These are phyloP conservation scores for Atherix ibis DNA, from an alignment of 2,888 invertebrate genomes.

Conservation along the genomic window DNA sequence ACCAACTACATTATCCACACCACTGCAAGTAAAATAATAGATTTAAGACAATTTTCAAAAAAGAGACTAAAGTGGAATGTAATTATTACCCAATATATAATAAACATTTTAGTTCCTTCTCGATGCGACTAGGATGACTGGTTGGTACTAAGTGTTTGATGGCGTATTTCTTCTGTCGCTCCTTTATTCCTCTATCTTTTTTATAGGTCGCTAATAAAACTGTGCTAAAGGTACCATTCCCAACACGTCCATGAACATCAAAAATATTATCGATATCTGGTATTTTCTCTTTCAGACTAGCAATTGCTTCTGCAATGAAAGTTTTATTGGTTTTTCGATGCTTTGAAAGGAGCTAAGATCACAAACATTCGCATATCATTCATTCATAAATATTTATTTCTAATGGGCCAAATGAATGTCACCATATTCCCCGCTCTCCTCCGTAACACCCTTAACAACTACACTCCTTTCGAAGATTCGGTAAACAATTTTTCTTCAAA, in stretches of 20 bases:
- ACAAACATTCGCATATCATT: too few relatives aligned
- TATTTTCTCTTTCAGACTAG: constrained; percentile 31
- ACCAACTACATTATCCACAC: constrained; percentile 64
- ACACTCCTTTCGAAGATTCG: too few relatives aligned
- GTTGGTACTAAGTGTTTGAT: constrained; percentile 79
- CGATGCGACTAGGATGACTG: constrained; percentile 64
- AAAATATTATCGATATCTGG: constrained; percentile 48
- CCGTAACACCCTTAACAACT: too few relatives aligned
- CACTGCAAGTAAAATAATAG: constrained; percentile 36
- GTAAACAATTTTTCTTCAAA: too few relatives aligned
- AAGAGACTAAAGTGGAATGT: constrained; percentile 9
- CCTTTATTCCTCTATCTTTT: constrained; percentile 28
- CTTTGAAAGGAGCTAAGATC: too few relatives aligned
- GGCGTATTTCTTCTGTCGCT: constrained; percentile 46
- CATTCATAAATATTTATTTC: too few relatives aligned
- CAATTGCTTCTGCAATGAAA: constrained; percentile 20
- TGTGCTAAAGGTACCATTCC: constrained; percentile 76
- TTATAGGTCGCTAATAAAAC: constrained; percentile 60
- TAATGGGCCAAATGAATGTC: too few relatives aligned
- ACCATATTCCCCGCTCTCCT: too few relatives aligned
- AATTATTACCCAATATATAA: constrained; percentile 51
- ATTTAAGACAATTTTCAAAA: background rate
- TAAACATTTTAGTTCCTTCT: constrained; percentile 65
- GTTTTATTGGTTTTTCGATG: background rate
- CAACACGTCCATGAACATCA: constrained; percentile 53